Evolutionary conservation across 2,797 vertebrate species (phyloP), one percentile per base, ranked within the genome.

Genomic region (Diceros bicornis): DNA sequence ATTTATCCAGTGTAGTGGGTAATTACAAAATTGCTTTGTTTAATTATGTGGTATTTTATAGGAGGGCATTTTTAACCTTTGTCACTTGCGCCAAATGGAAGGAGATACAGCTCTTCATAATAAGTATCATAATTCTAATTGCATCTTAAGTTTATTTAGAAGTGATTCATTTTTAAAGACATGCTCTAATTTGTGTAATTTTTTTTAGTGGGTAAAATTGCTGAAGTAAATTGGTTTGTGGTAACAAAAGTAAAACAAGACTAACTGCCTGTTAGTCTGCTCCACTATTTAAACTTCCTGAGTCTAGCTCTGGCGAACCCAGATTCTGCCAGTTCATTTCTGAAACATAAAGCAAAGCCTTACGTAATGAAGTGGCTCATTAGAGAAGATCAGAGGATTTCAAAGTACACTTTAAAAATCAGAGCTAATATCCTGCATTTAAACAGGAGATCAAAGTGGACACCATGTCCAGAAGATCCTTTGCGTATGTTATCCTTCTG

Each of bases 1-100:
- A 84, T 96, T 83, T 92, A 96, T 97, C 96, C 93, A 96, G 57
- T 96, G 66, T 89, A 92, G 96, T 88, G 82, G 75, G 25, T 96
- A 97, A 97, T 98, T 98, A 93, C 75, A 97, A 96, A 95, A 96
- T 95, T 97, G 93, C 93, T 97, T 97, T 97, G 96, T 91, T 98
- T 98, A 97, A 97, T 97, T 94, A 96, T 96, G 77, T 16, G 8
- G 64, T 90, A 86, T 96, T 97, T 96, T 97, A 96, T 89, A 95
- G 95, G 93, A 97, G 62, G 71, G 17, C 59, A 90, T 96, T 93
- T 98, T 97, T 93, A 96, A 97, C 97, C 96, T 97, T 98, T 98
- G 96, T 90, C 81, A 95, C 71, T 68, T 37, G 82, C 4, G 29
- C 77, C 78, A 86, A 96, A 89, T 91, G 34, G 94, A 96, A 97